Evolutionary conservation across 1,140 invertebrate genomes (phyloP).

Genomic region (Agrilus planipennis): DNA sequence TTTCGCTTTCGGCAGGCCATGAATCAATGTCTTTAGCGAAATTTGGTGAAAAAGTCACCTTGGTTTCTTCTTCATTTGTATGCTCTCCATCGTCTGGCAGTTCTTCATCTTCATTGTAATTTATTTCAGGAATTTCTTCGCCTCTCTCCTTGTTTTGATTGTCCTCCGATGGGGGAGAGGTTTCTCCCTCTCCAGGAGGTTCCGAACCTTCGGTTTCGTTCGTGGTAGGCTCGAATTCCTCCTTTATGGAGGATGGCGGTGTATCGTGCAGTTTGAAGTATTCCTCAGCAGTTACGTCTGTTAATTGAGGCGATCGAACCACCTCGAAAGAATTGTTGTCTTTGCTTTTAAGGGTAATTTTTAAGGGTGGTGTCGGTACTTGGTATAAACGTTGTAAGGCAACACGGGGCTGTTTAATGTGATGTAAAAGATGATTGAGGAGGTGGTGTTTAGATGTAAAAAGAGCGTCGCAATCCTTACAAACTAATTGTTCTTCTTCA

Average conservation of each 20-base stretch:
- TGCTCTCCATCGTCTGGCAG: too few relatives aligned
- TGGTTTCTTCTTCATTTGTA: slow-evolving; percentile 1
- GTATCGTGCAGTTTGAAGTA: too few relatives aligned
- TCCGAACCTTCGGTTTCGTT: neutral
- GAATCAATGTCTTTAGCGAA: slow-evolving; percentile 11
- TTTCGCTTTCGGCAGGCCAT: neutral
- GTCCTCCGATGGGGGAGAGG: too few relatives aligned
- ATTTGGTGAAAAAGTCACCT: slow-evolving; percentile 15
- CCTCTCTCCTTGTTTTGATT: neutral
- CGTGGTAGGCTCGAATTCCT: neutral
- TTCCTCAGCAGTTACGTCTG: too few relatives aligned
- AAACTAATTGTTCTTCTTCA: slow-evolving; percentile 14
- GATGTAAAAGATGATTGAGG: slow-evolving; percentile 23
- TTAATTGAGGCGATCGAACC: slow-evolving; percentile 19
- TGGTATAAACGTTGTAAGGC: slow-evolving; percentile 11
- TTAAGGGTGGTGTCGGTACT: slow-evolving; percentile 20
- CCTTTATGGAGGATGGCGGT: too few relatives aligned
- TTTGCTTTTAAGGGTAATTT: slow-evolving; percentile 23
- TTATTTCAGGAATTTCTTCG: neutral
- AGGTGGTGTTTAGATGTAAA: slow-evolving; percentile 24
- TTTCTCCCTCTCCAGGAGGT: slow-evolving; percentile 1
- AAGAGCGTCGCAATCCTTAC: slow-evolving; percentile 23
- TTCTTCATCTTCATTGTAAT: neutral
- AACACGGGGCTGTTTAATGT: slow-evolving; percentile 25
- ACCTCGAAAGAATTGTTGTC: slow-evolving; percentile 25